Percentiles rank a stretch among this genome's conserved stretches.
These are phyloP conservation scores for Macrosteles quadrilineatus DNA, from an alignment of 1,140 invertebrate species.

Conservation along the genomic window DNA sequence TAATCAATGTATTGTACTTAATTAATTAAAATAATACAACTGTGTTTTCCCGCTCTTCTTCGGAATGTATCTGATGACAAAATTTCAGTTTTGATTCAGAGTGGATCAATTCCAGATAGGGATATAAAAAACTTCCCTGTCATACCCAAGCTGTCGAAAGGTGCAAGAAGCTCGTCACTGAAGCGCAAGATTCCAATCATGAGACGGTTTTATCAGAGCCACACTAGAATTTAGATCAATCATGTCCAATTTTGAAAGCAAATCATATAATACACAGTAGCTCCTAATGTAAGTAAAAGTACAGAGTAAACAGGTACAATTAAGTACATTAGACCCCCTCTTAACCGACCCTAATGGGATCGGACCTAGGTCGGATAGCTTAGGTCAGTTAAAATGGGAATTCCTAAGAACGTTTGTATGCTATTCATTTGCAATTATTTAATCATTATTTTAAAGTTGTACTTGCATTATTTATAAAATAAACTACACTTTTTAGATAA, in stretches of 20 bases:
- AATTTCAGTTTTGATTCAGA: slow-evolving; percentile 28
- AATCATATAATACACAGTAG: background rate
- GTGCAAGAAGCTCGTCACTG: slow-evolving; percentile 43
- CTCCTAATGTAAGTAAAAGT: background rate
- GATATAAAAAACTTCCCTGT: slow-evolving; percentile 38
- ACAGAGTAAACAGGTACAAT: background rate
- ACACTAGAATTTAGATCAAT: slow-evolving; percentile 25
- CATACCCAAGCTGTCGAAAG: slow-evolving; percentile 46
- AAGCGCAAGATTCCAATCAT: slow-evolving; percentile 34
- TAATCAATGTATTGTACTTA: too few species aligned
- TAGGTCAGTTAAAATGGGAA: too few species aligned
- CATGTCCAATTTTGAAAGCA: slow-evolving; percentile 24
- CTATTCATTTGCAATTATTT: too few species aligned
- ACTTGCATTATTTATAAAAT: too few species aligned
- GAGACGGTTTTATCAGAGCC: slow-evolving; percentile 39
- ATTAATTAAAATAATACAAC: slow-evolving; percentile 5
- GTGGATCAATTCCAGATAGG: background rate
- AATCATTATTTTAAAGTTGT: too few species aligned
- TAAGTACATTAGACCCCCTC: too few species aligned
- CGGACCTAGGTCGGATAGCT: too few species aligned
- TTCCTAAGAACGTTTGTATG: too few species aligned
- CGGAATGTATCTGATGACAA: slow-evolving; percentile 33
- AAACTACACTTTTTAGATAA: too few species aligned
- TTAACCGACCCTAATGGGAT: too few species aligned
- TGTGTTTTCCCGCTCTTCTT: slow-evolving; percentile 35